phyloP scores from a whole-genome alignment of 2,888 invertebrate species.

The Melieria omissa region DNA sequence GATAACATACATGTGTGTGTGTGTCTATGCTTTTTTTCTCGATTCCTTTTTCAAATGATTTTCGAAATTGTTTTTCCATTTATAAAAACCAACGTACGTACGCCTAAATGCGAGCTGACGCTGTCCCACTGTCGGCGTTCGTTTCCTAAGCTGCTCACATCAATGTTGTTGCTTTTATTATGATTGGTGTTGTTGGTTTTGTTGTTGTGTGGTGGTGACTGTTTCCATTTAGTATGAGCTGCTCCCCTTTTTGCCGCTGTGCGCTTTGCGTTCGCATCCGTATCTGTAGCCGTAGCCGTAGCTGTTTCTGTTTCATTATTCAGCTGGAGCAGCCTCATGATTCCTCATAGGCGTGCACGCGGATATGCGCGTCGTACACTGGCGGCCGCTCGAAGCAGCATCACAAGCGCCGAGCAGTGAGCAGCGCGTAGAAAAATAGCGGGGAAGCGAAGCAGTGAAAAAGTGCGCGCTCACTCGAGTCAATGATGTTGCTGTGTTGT shows the following conservation, averaged over 20 bases:
- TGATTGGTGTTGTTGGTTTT: too few relatives aligned
- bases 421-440: too few relatives aligned
- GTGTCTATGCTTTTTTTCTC: background rate
- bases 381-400: too few relatives aligned
- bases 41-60: slow-evolving; percentile 35
- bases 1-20: too few relatives aligned
- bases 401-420: too few relatives aligned
- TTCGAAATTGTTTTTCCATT: slow-evolving; percentile 39
- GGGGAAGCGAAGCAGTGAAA: too few relatives aligned
- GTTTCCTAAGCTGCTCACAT: background rate
- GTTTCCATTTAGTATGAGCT: slow-evolving; percentile 45
- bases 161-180: background rate
- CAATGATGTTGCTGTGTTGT: slow-evolving; percentile 24
- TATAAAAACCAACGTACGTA: slow-evolving; percentile 24
- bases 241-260: slow-evolving; percentile 33
- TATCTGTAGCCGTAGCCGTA: background rate
- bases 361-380: too few relatives aligned
- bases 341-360: too few relatives aligned
- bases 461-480: too few relatives aligned
- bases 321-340: too few relatives aligned
- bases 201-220: slow-evolving; percentile 19
- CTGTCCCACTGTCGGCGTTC: background rate
- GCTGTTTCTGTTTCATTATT: background rate
- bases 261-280: slow-evolving; percentile 34
- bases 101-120: slow-evolving; percentile 1